phyloP scores from a whole-genome alignment of 2,113 vertebrate genomes.

The Eulacestoma nigropectus region DNA sequence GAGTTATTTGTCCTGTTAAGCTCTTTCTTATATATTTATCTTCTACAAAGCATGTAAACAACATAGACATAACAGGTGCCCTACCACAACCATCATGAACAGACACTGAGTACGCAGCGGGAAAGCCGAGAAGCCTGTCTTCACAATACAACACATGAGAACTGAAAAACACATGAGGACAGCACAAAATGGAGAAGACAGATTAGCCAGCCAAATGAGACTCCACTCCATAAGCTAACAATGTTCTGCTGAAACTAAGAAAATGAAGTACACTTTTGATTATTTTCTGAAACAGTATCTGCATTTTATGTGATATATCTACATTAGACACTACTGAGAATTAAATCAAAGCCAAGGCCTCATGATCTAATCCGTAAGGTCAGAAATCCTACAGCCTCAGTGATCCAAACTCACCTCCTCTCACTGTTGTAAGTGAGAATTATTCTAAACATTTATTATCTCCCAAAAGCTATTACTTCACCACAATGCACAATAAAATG shows the following conservation, averaged over 20 bases:
- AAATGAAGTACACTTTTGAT: neutral
- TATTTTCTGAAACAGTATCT: neutral
- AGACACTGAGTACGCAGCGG: accelerated
- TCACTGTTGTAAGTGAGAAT: neutral
- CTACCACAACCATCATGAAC: neutral
- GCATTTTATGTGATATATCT: no score
- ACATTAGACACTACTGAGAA: neutral
- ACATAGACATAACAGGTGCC: neutral
- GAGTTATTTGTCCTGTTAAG: neutral
- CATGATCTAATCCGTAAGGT: neutral
- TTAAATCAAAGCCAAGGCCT: neutral
- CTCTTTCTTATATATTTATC: neutral
- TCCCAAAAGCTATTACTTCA: neutral
- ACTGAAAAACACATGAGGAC: neutral
- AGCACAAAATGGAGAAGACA: neutral
- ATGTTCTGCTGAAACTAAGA: neutral
- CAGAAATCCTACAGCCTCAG: neutral
- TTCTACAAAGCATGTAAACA: neutral
- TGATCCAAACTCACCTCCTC: neutral
- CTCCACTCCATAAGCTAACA: neutral
- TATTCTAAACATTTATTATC: neutral
- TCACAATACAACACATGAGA: neutral
- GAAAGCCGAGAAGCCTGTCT: neutral
- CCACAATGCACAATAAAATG: neutral
- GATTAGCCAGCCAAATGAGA: neutral